Evolutionary conservation across 2,797 vertebrate species (phyloP).

Genomic region (Tarsius wallacei): DNA sequence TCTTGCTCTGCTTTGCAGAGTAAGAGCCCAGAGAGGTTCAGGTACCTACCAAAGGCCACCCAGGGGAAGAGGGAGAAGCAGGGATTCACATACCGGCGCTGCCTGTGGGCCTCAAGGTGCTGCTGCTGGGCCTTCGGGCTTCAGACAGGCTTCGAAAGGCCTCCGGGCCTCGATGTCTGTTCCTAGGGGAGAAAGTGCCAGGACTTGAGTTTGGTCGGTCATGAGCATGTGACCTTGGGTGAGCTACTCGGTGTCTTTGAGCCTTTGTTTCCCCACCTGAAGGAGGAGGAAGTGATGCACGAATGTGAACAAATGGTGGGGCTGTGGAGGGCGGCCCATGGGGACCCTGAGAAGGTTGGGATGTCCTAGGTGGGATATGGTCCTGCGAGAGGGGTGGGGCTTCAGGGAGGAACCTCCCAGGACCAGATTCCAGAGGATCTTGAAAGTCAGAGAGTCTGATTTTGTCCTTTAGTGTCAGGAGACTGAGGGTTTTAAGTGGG

Average conservation of each 20-base stretch:
- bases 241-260: accelerated
- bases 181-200: accelerated
- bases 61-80: neutral
- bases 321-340: accelerated
- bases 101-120: accelerated
- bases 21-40: neutral
- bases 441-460: neutral
- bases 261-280: neutral
- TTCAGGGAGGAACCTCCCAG: neutral
- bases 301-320: accelerated
- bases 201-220: neutral
- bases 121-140: accelerated
- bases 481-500: neutral
- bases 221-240: too few species aligned
- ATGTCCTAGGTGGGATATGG: too few species aligned
- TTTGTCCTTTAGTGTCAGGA: neutral
- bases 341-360: neutral
- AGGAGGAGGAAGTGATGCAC: accelerated
- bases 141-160: accelerated
- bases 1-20: neutral
- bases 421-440: neutral
- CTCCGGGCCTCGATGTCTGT: accelerated
- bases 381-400: accelerated
- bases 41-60: neutral
- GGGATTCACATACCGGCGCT: too few species aligned